These are phyloP conservation scores for Amphimedon queenslandica DNA, from an alignment of 37 sponge, comb jelly and placozoan species.

Conservation along the genomic window DNA sequence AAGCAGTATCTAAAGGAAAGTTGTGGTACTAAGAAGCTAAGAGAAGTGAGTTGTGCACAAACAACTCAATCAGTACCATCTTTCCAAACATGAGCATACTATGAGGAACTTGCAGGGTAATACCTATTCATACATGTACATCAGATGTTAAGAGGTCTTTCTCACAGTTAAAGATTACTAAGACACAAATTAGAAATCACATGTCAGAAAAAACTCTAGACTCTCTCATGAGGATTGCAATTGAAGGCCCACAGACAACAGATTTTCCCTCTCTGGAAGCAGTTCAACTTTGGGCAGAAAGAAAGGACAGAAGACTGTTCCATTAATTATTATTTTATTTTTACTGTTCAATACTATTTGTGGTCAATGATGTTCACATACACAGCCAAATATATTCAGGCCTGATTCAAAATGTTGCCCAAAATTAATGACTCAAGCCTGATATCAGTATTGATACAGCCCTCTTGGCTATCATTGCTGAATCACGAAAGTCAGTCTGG, in stretches of 20 bases:
- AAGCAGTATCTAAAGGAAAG: constrained; percentile 21
- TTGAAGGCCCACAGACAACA: not conserved
- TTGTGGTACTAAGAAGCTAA: constrained; percentile 8
- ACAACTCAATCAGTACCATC: not conserved
- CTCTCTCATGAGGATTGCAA: constrained; percentile 2
- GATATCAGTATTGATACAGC: too few species aligned
- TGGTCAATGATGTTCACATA: too few species aligned
- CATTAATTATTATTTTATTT: not conserved
- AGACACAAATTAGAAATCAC: constrained; percentile 16
- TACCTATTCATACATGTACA: constrained; percentile 18
- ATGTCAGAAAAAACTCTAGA: constrained; percentile 30
- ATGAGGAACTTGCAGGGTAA: constrained; percentile 14
- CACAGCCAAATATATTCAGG: too few species aligned
- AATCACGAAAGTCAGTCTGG: too few species aligned
- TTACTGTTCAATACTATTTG: too few species aligned
- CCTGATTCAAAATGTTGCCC: too few species aligned
- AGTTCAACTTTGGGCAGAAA: not conserved
- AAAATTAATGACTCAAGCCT: too few species aligned
- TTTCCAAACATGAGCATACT: constrained; percentile 23
- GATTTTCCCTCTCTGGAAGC: not conserved
- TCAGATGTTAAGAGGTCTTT: not conserved
- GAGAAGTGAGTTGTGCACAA: constrained; percentile 17
- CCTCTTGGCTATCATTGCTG: too few species aligned
- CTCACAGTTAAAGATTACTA: constrained; percentile 12
- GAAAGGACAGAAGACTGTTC: not conserved